Evolutionary conservation across 2,797 vertebrate species (phyloP).

Genomic region (Ptychadena robeensis): DNA sequence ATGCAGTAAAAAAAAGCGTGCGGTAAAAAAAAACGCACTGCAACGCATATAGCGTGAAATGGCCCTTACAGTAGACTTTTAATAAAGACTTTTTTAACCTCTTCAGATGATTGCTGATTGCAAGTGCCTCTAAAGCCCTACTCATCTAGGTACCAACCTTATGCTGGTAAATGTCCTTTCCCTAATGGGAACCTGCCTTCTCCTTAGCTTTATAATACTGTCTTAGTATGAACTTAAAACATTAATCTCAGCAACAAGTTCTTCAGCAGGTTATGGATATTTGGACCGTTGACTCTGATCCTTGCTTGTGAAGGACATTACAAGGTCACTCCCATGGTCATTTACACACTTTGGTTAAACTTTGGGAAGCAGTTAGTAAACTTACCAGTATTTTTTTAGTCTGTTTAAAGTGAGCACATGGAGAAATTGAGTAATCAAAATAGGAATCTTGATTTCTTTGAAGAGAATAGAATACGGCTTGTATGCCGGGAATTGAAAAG

Average conservation of each 20-base stretch:
- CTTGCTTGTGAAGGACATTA: not conserved
- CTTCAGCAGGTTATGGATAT: not conserved
- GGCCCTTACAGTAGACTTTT: too few species aligned
- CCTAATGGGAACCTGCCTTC: too few species aligned
- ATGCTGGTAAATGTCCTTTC: too few species aligned
- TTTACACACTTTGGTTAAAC: not conserved
- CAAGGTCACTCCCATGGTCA: not conserved
- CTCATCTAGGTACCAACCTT: too few species aligned
- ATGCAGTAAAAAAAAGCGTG: too few species aligned
- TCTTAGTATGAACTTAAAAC: not conserved
- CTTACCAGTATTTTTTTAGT: not conserved
- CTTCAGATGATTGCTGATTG: too few species aligned
- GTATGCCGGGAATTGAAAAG: conserved; percentile 33
- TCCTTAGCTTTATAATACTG: too few species aligned
- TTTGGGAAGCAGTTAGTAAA: not conserved
- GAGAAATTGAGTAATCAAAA: conserved; percentile 1
- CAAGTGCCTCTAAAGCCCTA: too few species aligned
- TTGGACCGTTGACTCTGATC: not conserved
- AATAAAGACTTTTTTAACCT: too few species aligned
- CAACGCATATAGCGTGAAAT: too few species aligned
- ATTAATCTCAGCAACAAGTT: too few species aligned
- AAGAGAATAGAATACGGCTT: conserved; percentile 15
- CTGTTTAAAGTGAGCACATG: not conserved
- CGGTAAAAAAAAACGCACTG: too few species aligned
- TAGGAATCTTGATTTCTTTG: conserved; percentile 19